Evolutionary conservation across 1,140 invertebrate species (phyloP), one percentile per base, ranked within the genome.

Genomic region (Ruditapes philippinarum): DNA sequence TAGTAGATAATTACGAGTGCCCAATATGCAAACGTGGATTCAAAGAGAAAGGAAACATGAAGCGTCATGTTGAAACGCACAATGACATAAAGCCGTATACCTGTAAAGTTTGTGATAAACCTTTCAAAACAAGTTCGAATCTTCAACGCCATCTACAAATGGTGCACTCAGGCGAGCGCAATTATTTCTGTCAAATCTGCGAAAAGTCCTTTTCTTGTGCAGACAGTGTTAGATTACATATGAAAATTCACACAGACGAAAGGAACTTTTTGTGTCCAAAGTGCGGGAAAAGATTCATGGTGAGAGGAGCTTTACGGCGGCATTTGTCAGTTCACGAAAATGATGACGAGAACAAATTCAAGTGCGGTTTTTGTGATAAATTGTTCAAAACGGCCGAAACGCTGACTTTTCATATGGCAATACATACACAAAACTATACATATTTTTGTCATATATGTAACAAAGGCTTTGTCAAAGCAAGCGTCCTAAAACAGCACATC

Each of bases 371-470:
- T 42, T 97, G 97, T 91, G 96, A 95, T 0, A 93, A 96, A 33
- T 95, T 94, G 90, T 97, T 97, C 89, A 96, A 96, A 1, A 96
- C 96, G 1, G 96, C 96, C 49, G 94, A 96, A 11, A 96, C 97
- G 88, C 93, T 97, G 28, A 95, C 96, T 14, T 96, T 97, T 86
- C 96, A 96, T n/a, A 95, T 97, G 28, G 70, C 22, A 49, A 49
- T 57, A n/a, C 90, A 91, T 45, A 45, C 83, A 9, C 57, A 40
- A 14, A 78, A 85, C 5, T 87, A 83, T 28, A 78, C 78, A 19
- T 62, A 83, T 36, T 68, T 78, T 0, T 91, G 90, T 60, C 25
- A 74, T 0, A 38, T 86, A 9, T 91, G 90, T 76, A 88, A 84
- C 22, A 90, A 86, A 36, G 40, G 31, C 25, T 90, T 86, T 62